phyloP scores from a whole-genome alignment of 2,888 invertebrate genomes.

The Eucera pruinosa region DNA sequence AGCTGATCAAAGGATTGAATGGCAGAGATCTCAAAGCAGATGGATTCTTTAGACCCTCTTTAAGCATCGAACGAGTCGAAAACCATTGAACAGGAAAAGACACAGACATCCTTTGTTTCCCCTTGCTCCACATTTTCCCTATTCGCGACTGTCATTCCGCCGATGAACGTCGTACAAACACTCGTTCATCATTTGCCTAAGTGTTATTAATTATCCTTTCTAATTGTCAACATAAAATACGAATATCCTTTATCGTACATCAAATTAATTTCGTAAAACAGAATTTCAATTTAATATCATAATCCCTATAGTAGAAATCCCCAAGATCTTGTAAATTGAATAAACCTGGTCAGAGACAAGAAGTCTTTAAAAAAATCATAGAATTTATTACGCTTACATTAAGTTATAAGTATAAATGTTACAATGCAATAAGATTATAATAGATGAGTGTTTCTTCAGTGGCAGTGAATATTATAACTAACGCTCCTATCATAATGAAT shows the following conservation, averaged over 20 bases:
- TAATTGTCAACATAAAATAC: background rate
- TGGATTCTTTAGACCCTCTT: conserved; percentile 33
- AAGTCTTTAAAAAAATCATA: too few relatives aligned
- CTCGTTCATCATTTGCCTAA: background rate
- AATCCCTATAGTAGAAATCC: too few relatives aligned
- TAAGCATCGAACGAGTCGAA: conserved; percentile 38
- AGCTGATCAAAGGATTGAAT: conserved; percentile 43
- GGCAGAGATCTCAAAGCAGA: conserved; percentile 36
- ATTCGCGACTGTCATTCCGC: background rate
- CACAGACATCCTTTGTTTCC: conserved; percentile 39
- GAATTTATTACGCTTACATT: too few relatives aligned
- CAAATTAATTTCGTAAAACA: background rate
- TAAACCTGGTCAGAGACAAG: too few relatives aligned
- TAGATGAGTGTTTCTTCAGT: too few relatives aligned
- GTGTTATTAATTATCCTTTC: background rate
- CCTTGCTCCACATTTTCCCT: conserved; percentile 26
- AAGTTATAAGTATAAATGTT: too few relatives aligned
- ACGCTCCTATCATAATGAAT: too few relatives aligned
- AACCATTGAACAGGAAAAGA: conserved; percentile 46
- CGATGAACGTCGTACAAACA: conserved; percentile 5
- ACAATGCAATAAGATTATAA: too few relatives aligned
- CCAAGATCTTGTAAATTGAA: too few relatives aligned
- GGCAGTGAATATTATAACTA: too few relatives aligned
- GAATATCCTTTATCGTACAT: background rate
- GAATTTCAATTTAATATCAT: too few relatives aligned